A percentile compares a stretch with the other conserved stretches of the same genome.
phyloP scores from a whole-genome alignment of 2,797 vertebrate species.

The Fundulus diaphanus region DNA sequence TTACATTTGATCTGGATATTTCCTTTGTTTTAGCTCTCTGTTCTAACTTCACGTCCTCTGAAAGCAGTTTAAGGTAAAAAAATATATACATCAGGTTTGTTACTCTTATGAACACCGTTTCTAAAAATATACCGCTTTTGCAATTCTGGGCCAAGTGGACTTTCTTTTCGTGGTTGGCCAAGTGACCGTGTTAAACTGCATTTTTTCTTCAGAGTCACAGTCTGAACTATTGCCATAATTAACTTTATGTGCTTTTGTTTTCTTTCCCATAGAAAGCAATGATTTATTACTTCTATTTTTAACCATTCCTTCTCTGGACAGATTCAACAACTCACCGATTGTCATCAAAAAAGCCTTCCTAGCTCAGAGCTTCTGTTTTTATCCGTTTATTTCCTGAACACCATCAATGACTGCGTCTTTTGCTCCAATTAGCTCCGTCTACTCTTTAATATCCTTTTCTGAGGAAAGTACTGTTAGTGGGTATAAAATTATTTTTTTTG shows the following conservation, averaged over 20 bases:
- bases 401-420: not conserved
- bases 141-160: not conserved
- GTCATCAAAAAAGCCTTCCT: not conserved
- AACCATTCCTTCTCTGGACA: not conserved
- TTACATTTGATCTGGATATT: not conserved
- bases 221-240: not conserved
- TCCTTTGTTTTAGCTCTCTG: too few species aligned
- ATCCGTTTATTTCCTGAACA: not conserved
- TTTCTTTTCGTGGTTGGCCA: not conserved
- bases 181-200: not conserved
- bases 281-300: not conserved
- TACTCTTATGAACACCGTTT: too few species aligned
- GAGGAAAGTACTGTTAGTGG: too few species aligned
- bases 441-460: not conserved
- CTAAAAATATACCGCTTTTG: not conserved
- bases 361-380: not conserved
- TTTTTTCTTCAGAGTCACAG: too few species aligned
- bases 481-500: too few species aligned
- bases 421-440: not conserved
- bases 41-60: not conserved
- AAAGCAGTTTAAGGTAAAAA: not conserved
- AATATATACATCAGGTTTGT: too few species aligned
- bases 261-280: not conserved
- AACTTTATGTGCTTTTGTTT: not conserved
- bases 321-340: not conserved